These are phyloP conservation scores for Orchestes rusci DNA, from an alignment of 2,888 invertebrate species.

Conservation along the genomic window DNA sequence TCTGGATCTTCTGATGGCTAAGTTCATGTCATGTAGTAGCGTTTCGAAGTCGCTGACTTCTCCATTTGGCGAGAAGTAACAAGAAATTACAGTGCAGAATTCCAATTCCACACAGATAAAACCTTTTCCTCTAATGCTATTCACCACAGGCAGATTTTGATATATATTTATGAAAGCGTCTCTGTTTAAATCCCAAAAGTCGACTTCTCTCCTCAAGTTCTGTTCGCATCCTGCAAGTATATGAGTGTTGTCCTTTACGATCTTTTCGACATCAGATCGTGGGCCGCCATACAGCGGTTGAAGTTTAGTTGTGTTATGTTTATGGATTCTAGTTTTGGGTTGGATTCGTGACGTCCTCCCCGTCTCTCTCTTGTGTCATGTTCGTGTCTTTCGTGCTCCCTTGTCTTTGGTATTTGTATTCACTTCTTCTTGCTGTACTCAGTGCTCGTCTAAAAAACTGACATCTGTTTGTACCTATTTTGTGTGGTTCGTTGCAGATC, in stretches of 20 bases:
- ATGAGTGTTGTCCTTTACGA: not conserved
- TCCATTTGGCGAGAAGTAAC: conserved; percentile 2
- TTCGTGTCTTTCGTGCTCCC: not conserved
- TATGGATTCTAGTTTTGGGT: not conserved
- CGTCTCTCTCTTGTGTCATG: not conserved
- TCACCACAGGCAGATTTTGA: too few relatives aligned
- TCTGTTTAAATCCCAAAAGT: not conserved
- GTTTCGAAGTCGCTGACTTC: too few relatives aligned
- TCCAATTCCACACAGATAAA: not conserved
- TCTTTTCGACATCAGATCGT: not conserved
- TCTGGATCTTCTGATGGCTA: not conserved
- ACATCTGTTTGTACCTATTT: not conserved
- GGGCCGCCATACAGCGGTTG: not conserved
- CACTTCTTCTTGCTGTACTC: not conserved
- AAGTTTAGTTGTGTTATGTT: not conserved
- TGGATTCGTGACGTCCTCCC: not conserved
- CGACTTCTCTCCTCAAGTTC: not conserved
- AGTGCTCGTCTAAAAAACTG: not conserved
- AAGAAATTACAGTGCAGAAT: not conserved
- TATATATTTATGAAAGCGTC: too few relatives aligned
- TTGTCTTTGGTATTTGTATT: not conserved
- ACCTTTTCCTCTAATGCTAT: not conserved
- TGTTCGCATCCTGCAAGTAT: not conserved
- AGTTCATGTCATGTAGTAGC: not conserved
- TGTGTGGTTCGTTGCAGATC: not conserved